Conservation (phyloP, 2,113 vertebrate genomes). For the Motacilla tschutschensis region DNA sequence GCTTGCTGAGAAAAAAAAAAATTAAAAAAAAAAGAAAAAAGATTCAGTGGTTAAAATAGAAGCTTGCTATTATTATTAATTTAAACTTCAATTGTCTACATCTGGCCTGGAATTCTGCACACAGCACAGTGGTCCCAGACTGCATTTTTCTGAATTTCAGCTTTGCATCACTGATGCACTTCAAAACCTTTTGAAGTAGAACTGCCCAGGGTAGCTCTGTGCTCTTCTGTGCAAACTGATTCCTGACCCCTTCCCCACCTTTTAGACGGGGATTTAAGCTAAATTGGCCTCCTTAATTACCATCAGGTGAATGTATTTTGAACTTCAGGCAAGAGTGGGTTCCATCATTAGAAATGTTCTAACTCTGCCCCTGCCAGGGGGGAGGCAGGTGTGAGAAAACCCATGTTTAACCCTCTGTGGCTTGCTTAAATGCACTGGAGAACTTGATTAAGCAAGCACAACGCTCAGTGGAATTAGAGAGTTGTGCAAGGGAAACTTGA, state of each 20-base stretch:
- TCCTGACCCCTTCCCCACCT: background rate
- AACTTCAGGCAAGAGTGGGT: slow-evolving; percentile 32
- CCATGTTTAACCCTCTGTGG: background rate
- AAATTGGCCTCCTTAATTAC: slow-evolving; percentile 78
- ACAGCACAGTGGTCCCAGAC: background rate
- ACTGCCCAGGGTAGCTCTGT: slow-evolving; percentile 53
- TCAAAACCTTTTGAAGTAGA: slow-evolving; percentile 64
- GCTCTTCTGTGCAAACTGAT: slow-evolving; percentile 23
- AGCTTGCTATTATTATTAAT: background rate
- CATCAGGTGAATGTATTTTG: slow-evolving; percentile 66
- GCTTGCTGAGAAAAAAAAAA: background rate
- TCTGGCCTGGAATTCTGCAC: background rate
- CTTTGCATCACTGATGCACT: slow-evolving; percentile 40
- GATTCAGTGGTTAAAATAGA: background rate
- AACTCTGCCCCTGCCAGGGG: slow-evolving; percentile 7
- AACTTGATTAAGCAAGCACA: background rate
- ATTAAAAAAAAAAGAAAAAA: accelerated
- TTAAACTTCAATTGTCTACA: background rate
- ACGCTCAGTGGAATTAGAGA: background rate
- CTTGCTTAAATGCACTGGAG: background rate
- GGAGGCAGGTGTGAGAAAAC: slow-evolving; percentile 13
- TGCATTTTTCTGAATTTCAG: slow-evolving; percentile 60
- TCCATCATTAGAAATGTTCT: background rate
- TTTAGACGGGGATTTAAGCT: slow-evolving; percentile 36
- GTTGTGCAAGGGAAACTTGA: background rate